Base-by-base conservation (phyloP, 2,888 invertebrate genomes). In the Microctonus hyperodae region DNA sequence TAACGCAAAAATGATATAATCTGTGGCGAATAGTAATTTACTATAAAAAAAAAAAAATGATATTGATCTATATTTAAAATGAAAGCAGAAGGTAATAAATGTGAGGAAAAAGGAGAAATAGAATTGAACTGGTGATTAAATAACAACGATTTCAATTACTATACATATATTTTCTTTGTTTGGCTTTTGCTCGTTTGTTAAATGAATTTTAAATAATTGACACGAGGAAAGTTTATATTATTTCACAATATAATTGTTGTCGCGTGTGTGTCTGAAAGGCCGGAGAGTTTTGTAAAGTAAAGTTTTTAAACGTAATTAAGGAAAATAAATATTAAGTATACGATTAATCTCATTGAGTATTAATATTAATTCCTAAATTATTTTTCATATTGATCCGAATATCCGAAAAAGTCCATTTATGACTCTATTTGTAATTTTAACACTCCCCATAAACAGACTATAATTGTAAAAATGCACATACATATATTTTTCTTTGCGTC, bases 271-370 rank as follows among this genome's bases (percentile, higher is more conserved):
- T 62, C 7, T 44, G 13, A 25, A 66, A 66, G 35, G 60, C 65
- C 60, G 56, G 37, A 62, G 50, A 57, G 50, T 62, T 66, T 66
- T 66, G 61, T 66, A 66, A 65, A 66, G 48, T 66, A 35, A 66
- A 44, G 25, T 66, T 57, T 57, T 61, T 61, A 56, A 56, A 40
- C 31, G 60, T 31, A 51, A 44, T 35, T 37, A 57, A 50, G 35
- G 62, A 44, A 22, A 66, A 66, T 66, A 61, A 66, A 66, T 62
- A 66, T 61, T 66, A 28, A 59, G 55, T 61, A 55, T 65, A 62
- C 56, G 20, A 65, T 51, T 25, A 53, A 56, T 48, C n/a, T 60
- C 16, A 20, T 20, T 16, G 44, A 44, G 16, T 16, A 16, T 44
- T 44, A 7, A 5, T 16, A 3, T 3, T 3, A 0, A 44, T 9